phyloP scores from a whole-genome alignment of 2,797 vertebrate species.

The Eptatretus atami region DNA sequence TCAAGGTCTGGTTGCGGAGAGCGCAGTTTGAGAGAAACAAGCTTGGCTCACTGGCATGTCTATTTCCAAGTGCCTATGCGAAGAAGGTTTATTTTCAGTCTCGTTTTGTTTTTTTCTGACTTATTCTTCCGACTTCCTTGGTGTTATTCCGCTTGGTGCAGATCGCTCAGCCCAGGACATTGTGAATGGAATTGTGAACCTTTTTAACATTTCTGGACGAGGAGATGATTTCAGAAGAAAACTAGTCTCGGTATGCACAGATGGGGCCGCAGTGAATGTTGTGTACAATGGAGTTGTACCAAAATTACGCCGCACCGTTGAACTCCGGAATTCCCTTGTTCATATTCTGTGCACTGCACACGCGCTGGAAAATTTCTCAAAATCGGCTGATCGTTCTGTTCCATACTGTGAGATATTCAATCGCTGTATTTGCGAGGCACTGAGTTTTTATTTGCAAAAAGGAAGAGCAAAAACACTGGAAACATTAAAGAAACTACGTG shows the following conservation, averaged over 20 bases:
- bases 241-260: background rate
- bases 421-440: background rate
- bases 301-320: background rate
- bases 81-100: no score
- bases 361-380: background rate
- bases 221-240: background rate
- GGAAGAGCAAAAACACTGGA: background rate
- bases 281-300: background rate
- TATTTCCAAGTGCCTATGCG: no score
- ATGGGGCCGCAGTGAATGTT: background rate
- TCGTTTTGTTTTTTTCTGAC: no score
- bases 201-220: background rate
- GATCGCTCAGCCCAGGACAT: background rate
- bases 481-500: background rate
- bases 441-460: background rate
- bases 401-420: constrained; percentile 3
- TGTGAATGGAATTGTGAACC: constrained; percentile 1
- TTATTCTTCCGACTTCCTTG: background rate
- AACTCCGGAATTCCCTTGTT: background rate
- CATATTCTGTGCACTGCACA: background rate
- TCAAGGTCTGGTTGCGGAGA: no score
- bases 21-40: no score
- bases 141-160: no score
- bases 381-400: background rate
- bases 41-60: no score